Conservation (phyloP, 2,797 vertebrate genomes). For the Toxotes lorentzi region DNA sequence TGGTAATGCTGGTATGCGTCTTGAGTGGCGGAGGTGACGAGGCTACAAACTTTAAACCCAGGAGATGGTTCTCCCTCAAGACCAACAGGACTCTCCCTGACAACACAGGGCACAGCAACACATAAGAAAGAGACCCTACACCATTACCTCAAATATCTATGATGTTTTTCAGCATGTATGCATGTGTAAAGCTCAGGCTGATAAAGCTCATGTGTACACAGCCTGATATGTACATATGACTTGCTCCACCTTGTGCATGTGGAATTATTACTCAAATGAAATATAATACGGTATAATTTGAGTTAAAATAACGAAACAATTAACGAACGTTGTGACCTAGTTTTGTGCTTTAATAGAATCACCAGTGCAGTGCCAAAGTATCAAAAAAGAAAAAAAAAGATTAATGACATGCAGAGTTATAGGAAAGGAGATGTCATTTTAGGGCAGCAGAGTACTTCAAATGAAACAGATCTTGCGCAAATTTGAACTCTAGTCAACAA, state of each 20-base stretch:
- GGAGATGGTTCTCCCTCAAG: conserved; percentile 68
- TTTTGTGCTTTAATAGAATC: too few species aligned
- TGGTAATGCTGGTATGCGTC: conserved; percentile 72
- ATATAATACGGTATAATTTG: background rate
- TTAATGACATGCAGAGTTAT: background rate
- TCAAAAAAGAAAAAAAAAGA: too few species aligned
- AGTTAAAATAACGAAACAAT: too few species aligned
- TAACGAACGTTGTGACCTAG: too few species aligned
- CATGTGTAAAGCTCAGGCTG: background rate
- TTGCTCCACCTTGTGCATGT: background rate
- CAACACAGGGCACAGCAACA: conserved; percentile 24
- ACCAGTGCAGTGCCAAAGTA: too few species aligned
- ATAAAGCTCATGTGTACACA: too few species aligned
- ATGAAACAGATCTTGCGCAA: background rate
- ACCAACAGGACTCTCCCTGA: conserved; percentile 74
- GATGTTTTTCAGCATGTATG: background rate
- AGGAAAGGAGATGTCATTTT: background rate
- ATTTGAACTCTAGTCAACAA: background rate
- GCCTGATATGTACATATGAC: background rate
- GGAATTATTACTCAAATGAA: background rate
- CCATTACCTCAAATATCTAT: background rate
- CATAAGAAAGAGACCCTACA: background rate
- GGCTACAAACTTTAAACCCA: conserved; percentile 57
- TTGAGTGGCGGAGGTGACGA: conserved; percentile 27
- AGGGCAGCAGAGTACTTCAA: background rate